A percentile compares a stretch with the other conserved stretches of the same genome.
Evolutionary conservation across 2,797 vertebrate species (phyloP).

Genomic region (Glossophaga mutica): DNA sequence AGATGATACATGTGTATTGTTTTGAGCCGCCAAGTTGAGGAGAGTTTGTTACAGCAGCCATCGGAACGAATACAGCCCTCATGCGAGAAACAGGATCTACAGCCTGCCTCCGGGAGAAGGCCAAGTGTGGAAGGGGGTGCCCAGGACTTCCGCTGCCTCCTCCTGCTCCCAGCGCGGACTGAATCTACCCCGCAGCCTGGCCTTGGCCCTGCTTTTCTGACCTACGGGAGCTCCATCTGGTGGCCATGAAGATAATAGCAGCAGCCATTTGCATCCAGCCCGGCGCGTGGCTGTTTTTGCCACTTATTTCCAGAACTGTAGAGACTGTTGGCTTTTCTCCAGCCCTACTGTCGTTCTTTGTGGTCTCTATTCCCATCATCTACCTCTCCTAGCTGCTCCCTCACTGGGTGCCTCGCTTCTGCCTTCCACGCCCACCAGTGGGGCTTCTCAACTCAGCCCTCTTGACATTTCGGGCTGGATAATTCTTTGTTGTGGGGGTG

Average conservation of each 20-base stretch:
- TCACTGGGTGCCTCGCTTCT: neutral
- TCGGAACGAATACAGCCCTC: neutral
- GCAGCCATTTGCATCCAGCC: neutral
- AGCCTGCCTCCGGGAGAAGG: neutral
- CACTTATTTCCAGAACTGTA: neutral
- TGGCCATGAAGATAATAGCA: neutral
- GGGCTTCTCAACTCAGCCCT: neutral
- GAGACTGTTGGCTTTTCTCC: neutral
- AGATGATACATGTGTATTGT: neutral
- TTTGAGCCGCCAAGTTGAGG: neutral
- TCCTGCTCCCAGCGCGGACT: neutral
- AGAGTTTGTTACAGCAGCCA: neutral
- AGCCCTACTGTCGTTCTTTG: neutral
- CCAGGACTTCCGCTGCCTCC: neutral
- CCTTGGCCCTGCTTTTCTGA: neutral
- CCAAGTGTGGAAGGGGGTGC: neutral
- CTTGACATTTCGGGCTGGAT: neutral
- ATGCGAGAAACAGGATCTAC: neutral
- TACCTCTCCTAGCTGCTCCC: no score
- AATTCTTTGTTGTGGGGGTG: neutral
- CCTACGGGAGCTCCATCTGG: neutral
- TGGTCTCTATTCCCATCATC: neutral
- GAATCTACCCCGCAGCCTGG: no score
- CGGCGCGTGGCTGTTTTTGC: neutral
- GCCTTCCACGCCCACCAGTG: accelerated